Percentiles rank a stretch among this genome's conserved stretches.
Evolutionary conservation across 1,140 invertebrate species (phyloP).

Genomic region (Trachymyrmex septentrionalis): DNA sequence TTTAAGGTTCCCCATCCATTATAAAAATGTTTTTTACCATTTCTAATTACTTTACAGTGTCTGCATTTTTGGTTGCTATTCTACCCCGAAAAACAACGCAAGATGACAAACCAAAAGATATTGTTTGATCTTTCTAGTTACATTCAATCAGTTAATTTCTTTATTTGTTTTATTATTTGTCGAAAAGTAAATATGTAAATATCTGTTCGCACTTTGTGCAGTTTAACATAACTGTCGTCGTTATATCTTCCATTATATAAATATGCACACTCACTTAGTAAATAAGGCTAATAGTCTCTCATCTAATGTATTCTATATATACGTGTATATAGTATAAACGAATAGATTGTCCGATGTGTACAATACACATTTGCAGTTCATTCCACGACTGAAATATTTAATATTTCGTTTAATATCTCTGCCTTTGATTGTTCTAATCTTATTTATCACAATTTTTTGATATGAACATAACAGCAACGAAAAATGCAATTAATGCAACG

Average conservation of each 20-base stretch:
- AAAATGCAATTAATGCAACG: not conserved
- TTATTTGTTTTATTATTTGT: not conserved
- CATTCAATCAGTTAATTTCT: not conserved
- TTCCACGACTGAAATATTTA: slow-evolving; percentile 21
- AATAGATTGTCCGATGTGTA: not conserved
- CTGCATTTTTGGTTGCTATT: slow-evolving; percentile 72
- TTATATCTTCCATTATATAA: slow-evolving; percentile 65
- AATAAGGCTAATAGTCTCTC: not conserved
- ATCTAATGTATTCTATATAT: not conserved
- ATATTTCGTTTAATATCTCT: not conserved
- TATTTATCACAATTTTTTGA: slow-evolving; percentile 12
- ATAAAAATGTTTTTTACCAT: slow-evolving; percentile 20
- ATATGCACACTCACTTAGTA: slow-evolving; percentile 55
- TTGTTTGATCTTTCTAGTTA: slow-evolving; percentile 19
- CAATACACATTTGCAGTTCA: slow-evolving; percentile 30
- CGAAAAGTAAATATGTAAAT: slow-evolving; percentile 53
- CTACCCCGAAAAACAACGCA: slow-evolving; percentile 68
- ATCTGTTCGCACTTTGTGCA: slow-evolving; percentile 6
- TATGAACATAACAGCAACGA: not conserved
- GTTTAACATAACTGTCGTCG: not conserved
- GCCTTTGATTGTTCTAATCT: not conserved
- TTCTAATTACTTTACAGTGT: slow-evolving; percentile 68
- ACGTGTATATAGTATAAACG: not conserved
- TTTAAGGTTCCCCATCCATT: not conserved
- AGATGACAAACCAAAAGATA: slow-evolving; percentile 49